A percentile compares a stretch with the other conserved stretches of the same genome.
Evolutionary conservation across 2,888 invertebrate species (phyloP).

Genomic region (Ennomos quercinarius): DNA sequence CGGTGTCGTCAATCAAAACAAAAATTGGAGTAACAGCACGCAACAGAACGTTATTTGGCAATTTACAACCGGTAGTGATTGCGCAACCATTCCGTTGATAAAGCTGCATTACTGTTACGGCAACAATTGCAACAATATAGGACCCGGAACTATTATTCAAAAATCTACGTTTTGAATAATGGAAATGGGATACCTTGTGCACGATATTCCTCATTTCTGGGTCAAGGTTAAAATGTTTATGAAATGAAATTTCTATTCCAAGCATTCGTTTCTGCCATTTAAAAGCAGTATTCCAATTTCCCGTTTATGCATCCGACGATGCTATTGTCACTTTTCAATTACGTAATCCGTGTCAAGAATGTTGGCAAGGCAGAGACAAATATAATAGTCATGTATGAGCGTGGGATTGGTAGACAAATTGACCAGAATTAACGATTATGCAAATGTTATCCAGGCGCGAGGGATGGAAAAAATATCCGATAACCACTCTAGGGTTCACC

Average conservation of each 20-base stretch:
- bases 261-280: slow-evolving; percentile 12
- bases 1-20: slow-evolving; percentile 45
- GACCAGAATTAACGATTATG: slow-evolving; percentile 63
- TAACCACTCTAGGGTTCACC: slow-evolving; percentile 59
- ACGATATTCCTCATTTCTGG: slow-evolving; percentile 21
- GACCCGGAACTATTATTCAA: slow-evolving; percentile 29
- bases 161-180: slow-evolving; percentile 35
- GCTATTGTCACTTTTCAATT: slow-evolving; percentile 28
- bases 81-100: slow-evolving; percentile 38
- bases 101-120: slow-evolving; percentile 30
- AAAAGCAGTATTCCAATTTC: slow-evolving; percentile 5
- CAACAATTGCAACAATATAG: slow-evolving; percentile 29
- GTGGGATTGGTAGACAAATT: slow-evolving; percentile 52
- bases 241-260: slow-evolving; percentile 12
- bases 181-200: slow-evolving; percentile 23
- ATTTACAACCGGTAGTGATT: slow-evolving; percentile 39
- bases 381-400: slow-evolving; percentile 40
- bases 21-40: slow-evolving; percentile 43
- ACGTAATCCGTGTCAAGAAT: slow-evolving; percentile 31
- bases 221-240: slow-evolving; percentile 23
- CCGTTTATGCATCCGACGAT: slow-evolving; percentile 16
- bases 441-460: slow-evolving; percentile 47
- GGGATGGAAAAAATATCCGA: slow-evolving; percentile 55
- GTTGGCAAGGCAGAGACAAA: slow-evolving; percentile 29
- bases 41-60: slow-evolving; percentile 38